These are phyloP conservation scores for Anoplopoma fimbria DNA, from an alignment of 2,113 vertebrate species.

Conservation along the genomic window DNA sequence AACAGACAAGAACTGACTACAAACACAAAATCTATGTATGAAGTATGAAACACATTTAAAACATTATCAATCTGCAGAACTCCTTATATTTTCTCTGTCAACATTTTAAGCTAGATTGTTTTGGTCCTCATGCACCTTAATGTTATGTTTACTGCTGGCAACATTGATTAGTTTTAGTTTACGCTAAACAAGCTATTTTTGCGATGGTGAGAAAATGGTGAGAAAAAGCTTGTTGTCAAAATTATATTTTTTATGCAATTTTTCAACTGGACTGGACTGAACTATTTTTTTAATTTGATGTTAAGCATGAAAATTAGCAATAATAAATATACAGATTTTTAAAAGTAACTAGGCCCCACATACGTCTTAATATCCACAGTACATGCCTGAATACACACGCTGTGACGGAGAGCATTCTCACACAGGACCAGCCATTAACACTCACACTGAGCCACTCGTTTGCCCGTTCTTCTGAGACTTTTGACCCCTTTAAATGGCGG, in stretches of 20 bases:
- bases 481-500: constrained; percentile 49
- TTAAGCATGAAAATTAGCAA: not conserved
- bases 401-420: not conserved
- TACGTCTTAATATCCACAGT: not conserved
- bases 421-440: constrained; percentile 3
- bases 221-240: not conserved
- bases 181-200: constrained; percentile 9
- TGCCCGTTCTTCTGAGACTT: constrained; percentile 42
- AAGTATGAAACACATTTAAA: not conserved
- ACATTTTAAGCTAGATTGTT: not conserved
- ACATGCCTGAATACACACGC: not conserved
- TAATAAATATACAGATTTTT: not conserved
- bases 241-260: not conserved
- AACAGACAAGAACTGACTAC: not conserved
- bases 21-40: not conserved
- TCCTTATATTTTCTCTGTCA: not conserved
- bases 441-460: constrained; percentile 4
- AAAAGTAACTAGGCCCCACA: not conserved
- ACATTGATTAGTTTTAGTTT: not conserved
- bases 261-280: not conserved
- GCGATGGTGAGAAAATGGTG: not conserved
- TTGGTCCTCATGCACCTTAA: not conserved
- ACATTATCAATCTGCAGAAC: not conserved
- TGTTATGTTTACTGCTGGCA: not conserved
- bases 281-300: not conserved